Conservation (phyloP, 2,888 invertebrate species). For the Conus canariensis region DNA sequence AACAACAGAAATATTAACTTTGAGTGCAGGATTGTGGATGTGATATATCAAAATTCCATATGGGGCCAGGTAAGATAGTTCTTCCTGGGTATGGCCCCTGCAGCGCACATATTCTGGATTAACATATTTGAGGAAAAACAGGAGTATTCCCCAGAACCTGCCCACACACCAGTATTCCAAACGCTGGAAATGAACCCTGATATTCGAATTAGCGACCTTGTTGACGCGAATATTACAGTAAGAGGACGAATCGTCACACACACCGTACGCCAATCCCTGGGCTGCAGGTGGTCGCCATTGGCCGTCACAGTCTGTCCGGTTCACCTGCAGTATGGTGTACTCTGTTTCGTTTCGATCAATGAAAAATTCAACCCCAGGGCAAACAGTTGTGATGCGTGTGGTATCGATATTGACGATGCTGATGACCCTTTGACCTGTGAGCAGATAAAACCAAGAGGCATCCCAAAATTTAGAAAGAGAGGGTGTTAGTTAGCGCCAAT, state of each 20-base stretch:
- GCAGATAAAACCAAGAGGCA: no score
- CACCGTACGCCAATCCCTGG: background rate
- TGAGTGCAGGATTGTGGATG: background rate
- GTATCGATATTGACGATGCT: background rate
- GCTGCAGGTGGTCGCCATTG: background rate
- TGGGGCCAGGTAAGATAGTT: background rate
- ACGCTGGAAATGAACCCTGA: background rate
- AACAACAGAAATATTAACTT: background rate
- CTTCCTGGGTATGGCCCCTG: background rate
- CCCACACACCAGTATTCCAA: background rate
- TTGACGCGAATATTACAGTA: background rate
- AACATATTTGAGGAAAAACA: background rate
- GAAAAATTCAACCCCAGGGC: background rate
- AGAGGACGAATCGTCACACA: background rate
- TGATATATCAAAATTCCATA: background rate
- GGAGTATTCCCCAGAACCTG: background rate
- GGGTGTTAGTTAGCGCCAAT: no score
- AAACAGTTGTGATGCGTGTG: background rate
- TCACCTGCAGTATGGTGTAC: background rate
- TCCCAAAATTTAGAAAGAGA: no score
- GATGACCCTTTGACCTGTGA: no score
- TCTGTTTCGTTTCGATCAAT: background rate
- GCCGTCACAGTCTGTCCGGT: background rate
- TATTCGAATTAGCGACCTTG: no score
- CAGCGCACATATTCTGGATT: background rate